Evolutionary conservation across 2,888 invertebrate species (phyloP).

Genomic region (Thera obeliscata): DNA sequence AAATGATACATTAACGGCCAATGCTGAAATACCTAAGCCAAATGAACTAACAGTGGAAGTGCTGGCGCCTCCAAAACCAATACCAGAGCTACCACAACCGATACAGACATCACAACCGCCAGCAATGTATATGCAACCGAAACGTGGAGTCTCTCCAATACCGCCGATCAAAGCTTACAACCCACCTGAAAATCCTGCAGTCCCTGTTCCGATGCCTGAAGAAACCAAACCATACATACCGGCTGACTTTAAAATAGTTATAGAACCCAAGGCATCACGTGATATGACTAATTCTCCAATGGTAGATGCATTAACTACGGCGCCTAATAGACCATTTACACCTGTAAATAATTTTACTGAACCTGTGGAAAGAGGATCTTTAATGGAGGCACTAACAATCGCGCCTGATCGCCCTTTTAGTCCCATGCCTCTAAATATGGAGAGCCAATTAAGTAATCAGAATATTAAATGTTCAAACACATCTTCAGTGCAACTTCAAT

Average conservation of each 20-base stretch:
- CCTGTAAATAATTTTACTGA: conserved; percentile 75
- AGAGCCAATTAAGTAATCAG: conserved; percentile 65
- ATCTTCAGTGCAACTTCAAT: conserved; percentile 38
- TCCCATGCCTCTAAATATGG: conserved; percentile 78
- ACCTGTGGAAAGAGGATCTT: conserved; percentile 77
- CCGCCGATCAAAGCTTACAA: conserved; percentile 79
- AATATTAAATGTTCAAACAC: conserved; percentile 59
- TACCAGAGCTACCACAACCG: conserved; percentile 26
- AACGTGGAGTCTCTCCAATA: conserved; percentile 67
- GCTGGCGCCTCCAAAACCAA: conserved; percentile 8
- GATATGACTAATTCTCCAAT: conserved; percentile 85
- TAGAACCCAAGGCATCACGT: conserved; percentile 78
- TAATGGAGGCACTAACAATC: conserved; percentile 85
- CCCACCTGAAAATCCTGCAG: conserved; percentile 74
- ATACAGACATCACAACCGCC: conserved; percentile 47
- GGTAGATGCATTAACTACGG: conserved; percentile 87
- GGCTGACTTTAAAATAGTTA: conserved; percentile 84
- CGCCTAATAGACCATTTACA: conserved; percentile 86
- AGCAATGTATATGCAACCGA: conserved; percentile 61
- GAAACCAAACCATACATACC: conserved; percentile 88
- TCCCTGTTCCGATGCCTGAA: conserved; percentile 86
- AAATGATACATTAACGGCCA: conserved; percentile 39
- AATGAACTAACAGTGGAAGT: conserved; percentile 12
- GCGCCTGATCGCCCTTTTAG: conserved; percentile 86
- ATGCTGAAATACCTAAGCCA: conserved; percentile 30